These are phyloP conservation scores for Hyposoter dolosus DNA, from an alignment of 2,888 invertebrate species.

Conservation along the genomic window DNA sequence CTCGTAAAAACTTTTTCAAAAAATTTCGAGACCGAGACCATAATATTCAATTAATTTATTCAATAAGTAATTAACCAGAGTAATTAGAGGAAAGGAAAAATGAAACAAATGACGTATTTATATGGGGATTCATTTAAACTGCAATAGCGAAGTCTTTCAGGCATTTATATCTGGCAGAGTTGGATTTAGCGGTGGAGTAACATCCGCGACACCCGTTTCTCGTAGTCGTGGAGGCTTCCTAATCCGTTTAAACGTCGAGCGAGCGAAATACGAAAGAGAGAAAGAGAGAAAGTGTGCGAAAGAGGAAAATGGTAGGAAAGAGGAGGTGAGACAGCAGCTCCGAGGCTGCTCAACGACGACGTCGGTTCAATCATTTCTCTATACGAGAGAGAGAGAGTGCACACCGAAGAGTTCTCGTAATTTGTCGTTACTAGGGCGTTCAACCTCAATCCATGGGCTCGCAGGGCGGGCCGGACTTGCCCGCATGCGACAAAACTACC, in stretches of 20 bases:
- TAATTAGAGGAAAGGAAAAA: neutral
- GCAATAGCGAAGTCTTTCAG: slow-evolving; percentile 15
- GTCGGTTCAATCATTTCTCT: slow-evolving; percentile 77
- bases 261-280: slow-evolving; percentile 40
- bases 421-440: slow-evolving; percentile 82
- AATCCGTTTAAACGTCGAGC: slow-evolving; percentile 81
- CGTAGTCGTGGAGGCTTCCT: slow-evolving; percentile 81
- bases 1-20: neutral
- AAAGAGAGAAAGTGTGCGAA: slow-evolving; percentile 30
- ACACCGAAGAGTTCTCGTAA: slow-evolving; percentile 71
- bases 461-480: slow-evolving; percentile 29
- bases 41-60: neutral
- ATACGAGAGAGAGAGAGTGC: slow-evolving; percentile 54
- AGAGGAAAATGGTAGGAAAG: slow-evolving; percentile 35
- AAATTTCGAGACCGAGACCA: neutral
- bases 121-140: neutral
- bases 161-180: slow-evolving; percentile 15
- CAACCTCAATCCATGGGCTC: slow-evolving; percentile 74
- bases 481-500: slow-evolving; percentile 51
- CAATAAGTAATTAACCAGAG: neutral
- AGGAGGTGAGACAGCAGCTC: slow-evolving; percentile 70
- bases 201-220: slow-evolving; percentile 75
- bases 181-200: slow-evolving; percentile 35
- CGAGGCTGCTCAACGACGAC: slow-evolving; percentile 76
- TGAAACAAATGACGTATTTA: neutral